Evolutionary conservation across 30 jellyfish, hydroid and myxozoan genomes (phyloP).

Genomic region (Pelagia noctiluca): DNA sequence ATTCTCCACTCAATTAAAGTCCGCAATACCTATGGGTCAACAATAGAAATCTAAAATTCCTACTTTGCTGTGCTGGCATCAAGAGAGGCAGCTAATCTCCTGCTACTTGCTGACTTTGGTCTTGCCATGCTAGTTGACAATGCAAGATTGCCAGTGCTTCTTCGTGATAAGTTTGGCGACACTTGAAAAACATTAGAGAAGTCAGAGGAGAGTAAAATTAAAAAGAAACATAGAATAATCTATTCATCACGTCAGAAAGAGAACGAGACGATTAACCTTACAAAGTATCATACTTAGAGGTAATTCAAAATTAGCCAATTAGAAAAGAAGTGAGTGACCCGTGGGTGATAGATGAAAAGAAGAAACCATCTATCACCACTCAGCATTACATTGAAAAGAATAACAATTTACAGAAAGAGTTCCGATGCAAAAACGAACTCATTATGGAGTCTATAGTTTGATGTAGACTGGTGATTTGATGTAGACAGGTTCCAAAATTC

Average conservation of each 20-base stretch:
- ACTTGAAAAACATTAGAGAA: too few species aligned
- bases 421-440: too few species aligned
- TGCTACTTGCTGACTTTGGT: slow-evolving; percentile 56
- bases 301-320: too few species aligned
- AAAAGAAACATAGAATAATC: neutral
- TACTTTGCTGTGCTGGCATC: slow-evolving; percentile 43
- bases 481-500: too few species aligned
- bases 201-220: too few species aligned
- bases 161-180: slow-evolving; percentile 57
- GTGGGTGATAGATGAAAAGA: too few species aligned
- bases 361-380: too few species aligned
- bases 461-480: too few species aligned
- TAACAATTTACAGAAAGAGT: too few species aligned
- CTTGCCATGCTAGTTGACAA: slow-evolving; percentile 56
- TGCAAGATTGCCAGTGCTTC: slow-evolving; percentile 52
- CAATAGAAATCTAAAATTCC: neutral
- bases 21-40: neutral
- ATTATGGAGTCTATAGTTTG: too few species aligned
- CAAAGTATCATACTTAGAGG: neutral
- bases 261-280: neutral
- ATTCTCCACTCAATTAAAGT: neutral
- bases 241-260: neutral
- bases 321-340: too few species aligned
- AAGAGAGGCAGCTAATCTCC: slow-evolving; percentile 63
- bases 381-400: too few species aligned